Evolutionary conservation across 2,113 vertebrate genomes (phyloP).

Genomic region (Notarius quadriscutis): DNA sequence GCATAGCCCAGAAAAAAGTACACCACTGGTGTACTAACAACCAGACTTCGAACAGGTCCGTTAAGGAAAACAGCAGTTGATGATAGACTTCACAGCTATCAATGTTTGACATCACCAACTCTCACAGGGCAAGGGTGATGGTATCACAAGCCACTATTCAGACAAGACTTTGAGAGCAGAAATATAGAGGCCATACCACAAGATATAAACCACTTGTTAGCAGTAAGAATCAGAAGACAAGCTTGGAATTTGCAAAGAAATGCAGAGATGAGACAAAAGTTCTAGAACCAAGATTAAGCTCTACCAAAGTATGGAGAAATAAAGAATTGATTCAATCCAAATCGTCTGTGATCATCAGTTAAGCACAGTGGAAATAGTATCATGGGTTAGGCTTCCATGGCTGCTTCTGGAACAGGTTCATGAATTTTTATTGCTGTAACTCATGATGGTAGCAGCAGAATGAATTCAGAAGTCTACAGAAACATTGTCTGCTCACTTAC

Average conservation of each 20-base stretch:
- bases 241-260: not conserved
- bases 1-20: not conserved
- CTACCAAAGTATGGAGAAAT: not conserved
- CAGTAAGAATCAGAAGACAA: too few species aligned
- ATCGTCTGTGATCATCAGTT: not conserved
- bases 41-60: not conserved
- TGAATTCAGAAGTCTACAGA: too few species aligned
- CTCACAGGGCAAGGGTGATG: not conserved
- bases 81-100: not conserved
- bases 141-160: not conserved
- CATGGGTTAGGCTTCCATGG: too few species aligned
- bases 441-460: too few species aligned
- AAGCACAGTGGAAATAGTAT: not conserved
- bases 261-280: not conserved
- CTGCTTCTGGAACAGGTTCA: too few species aligned
- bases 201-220: too few species aligned
- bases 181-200: not conserved
- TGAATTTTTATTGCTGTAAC: too few species aligned
- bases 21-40: not conserved
- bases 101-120: not conserved
- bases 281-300: not conserved
- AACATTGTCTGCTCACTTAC: not conserved
- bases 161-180: not conserved
- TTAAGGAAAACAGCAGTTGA: not conserved
- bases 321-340: not conserved